Conservation (phyloP, 2,888 invertebrate species). For the Lomographa bimaculata region DNA sequence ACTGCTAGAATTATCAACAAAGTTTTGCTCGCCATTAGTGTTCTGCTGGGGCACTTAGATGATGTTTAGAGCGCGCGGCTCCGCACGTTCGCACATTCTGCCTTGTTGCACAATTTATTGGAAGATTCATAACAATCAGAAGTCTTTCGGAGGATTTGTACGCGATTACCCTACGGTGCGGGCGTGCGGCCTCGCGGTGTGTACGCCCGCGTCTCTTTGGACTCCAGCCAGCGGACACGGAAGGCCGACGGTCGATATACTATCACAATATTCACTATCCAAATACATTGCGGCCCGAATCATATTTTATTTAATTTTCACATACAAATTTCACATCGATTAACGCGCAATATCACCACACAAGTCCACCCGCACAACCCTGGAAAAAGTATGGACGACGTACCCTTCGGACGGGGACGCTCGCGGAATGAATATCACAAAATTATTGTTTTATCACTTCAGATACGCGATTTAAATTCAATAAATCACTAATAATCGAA, state of each 20-base stretch:
- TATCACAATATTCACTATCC: constrained; percentile 25
- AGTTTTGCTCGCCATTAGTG: constrained; percentile 72
- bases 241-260: constrained; percentile 55
- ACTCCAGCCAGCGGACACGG: constrained; percentile 51
- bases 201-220: constrained; percentile 35
- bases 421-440: constrained; percentile 2
- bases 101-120: constrained; percentile 39
- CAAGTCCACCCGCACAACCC: constrained; percentile 48
- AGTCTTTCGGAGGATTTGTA: constrained; percentile 38
- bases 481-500: constrained; percentile 31
- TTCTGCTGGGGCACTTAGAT: constrained; percentile 48
- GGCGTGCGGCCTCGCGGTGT: constrained; percentile 41
- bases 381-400: constrained; percentile 51
- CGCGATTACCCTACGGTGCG: constrained; percentile 51
- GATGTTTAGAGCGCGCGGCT: constrained; percentile 42
- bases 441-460: constrained; percentile 15
- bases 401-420: constrained; percentile 30
- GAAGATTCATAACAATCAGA: constrained; percentile 63
- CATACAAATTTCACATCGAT: constrained; percentile 23
- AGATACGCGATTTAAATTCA: constrained; percentile 19
- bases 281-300: constrained; percentile 24
- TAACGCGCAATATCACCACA: constrained; percentile 20
- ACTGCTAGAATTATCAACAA: constrained; percentile 55
- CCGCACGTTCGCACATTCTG: constrained; percentile 53
- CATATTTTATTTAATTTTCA: constrained; percentile 12